A percentile compares a stretch with the other conserved stretches of the same genome.
Evolutionary conservation across 2,113 vertebrate genomes (phyloP).

Genomic region (Sturnira hondurensis): DNA sequence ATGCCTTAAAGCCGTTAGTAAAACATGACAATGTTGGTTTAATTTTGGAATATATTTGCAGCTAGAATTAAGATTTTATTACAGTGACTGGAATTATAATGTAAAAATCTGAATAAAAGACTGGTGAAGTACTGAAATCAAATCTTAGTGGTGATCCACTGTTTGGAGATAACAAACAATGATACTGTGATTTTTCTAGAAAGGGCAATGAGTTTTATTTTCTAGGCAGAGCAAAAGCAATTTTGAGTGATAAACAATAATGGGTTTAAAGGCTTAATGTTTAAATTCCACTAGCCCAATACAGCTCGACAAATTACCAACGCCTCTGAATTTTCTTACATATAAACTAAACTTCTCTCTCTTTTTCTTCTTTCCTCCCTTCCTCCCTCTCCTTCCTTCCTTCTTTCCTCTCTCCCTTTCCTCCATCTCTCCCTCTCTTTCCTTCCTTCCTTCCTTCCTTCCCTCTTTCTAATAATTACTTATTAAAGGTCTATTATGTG

Average conservation of each 20-base stretch:
- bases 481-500: background rate
- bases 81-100: slow-evolving; percentile 31
- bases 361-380: background rate
- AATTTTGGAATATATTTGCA: slow-evolving; percentile 21
- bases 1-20: slow-evolving; percentile 30
- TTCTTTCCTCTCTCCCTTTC: background rate
- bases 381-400: no score
- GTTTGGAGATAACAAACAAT: slow-evolving; percentile 22
- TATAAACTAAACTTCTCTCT: background rate
- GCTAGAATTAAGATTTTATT: slow-evolving; percentile 40
- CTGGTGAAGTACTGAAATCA: slow-evolving; percentile 33
- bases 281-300: background rate
- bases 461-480: background rate
- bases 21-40: background rate
- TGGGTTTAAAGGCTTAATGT: background rate
- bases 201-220: slow-evolving; percentile 37
- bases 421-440: background rate
- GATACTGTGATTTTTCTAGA: background rate
- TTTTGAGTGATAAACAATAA: background rate
- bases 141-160: slow-evolving; percentile 6
- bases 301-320: background rate
- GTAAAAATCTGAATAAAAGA: slow-evolving; percentile 28
- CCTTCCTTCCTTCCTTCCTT: background rate
- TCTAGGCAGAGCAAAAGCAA: background rate
- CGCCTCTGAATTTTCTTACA: background rate